Conservation (phyloP, 2,113 vertebrate genomes). For the Caracal caracal region DNA sequence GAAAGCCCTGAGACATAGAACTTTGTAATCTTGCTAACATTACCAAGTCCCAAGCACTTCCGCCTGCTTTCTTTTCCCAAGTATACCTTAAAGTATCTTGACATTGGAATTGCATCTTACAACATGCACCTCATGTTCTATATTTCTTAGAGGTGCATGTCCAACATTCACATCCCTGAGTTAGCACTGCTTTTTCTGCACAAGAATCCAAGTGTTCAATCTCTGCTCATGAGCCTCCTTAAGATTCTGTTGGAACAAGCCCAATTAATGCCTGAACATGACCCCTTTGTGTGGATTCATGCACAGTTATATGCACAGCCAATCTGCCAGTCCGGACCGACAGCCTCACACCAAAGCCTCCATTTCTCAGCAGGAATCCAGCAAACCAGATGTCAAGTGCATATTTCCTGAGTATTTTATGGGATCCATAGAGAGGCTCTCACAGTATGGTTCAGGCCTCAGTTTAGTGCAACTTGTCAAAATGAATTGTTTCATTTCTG, state of each 20-base stretch:
- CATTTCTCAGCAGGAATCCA: conserved; percentile 67
- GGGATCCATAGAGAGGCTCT: conserved; percentile 58
- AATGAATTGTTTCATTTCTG: conserved; percentile 79
- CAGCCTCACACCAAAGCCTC: conserved; percentile 66
- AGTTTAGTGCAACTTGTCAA: conserved; percentile 80
- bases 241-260: conserved; percentile 56
- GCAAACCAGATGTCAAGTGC: conserved; percentile 78
- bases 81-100: not conserved
- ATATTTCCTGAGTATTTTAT: conserved; percentile 72
- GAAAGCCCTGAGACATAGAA: not conserved
- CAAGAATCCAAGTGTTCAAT: conserved; percentile 16
- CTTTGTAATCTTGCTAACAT: not conserved
- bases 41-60: not conserved
- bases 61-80: not conserved
- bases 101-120: not conserved
- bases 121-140: not conserved
- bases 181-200: not conserved
- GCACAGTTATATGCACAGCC: conserved; percentile 22
- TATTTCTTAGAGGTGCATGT: not conserved
- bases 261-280: conserved; percentile 65
- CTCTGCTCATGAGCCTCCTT: not conserved
- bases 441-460: conserved; percentile 70
- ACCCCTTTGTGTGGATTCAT: conserved; percentile 58
- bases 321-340: conserved; percentile 4
- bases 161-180: not conserved